Percentiles rank a stretch among this genome's conserved stretches.
Conservation (phyloP, 2,797 vertebrate genomes). For the Cryptoprocta ferox region DNA sequence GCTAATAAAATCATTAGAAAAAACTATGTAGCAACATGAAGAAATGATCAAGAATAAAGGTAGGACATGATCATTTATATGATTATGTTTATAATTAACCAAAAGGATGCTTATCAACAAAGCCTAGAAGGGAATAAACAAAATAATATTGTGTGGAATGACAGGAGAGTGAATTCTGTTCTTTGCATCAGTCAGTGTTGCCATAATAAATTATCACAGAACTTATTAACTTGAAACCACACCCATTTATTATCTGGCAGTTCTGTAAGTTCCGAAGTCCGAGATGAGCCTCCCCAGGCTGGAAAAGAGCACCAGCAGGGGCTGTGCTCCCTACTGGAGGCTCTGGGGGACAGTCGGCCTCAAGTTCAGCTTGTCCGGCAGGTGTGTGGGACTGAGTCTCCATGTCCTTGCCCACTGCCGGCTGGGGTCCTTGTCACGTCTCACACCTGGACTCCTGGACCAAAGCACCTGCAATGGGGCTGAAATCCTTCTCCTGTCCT, state of each 20-base stretch:
- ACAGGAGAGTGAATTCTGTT: neutral
- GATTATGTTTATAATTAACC: neutral
- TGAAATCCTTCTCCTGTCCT: neutral
- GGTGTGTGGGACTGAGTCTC: neutral
- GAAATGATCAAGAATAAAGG: neutral
- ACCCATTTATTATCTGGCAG: neutral
- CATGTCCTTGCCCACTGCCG: neutral
- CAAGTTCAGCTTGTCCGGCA: neutral
- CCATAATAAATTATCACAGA: neutral
- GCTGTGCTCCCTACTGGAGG: neutral
- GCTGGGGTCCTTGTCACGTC: no score
- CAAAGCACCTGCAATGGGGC: neutral
- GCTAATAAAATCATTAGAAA: neutral
- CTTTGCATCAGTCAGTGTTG: neutral
- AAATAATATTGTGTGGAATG: neutral
- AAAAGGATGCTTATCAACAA: neutral
- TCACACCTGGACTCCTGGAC: neutral
- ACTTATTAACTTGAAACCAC: neutral
- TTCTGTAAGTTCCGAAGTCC: neutral
- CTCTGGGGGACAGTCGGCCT: neutral
- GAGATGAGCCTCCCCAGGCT: neutral
- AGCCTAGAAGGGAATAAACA: neutral
- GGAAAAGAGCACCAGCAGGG: neutral
- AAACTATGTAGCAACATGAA: neutral
- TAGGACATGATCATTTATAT: neutral